These are phyloP conservation scores for Festucalex cinctus DNA, from an alignment of 2,113 vertebrate species.

Conservation along the genomic window DNA sequence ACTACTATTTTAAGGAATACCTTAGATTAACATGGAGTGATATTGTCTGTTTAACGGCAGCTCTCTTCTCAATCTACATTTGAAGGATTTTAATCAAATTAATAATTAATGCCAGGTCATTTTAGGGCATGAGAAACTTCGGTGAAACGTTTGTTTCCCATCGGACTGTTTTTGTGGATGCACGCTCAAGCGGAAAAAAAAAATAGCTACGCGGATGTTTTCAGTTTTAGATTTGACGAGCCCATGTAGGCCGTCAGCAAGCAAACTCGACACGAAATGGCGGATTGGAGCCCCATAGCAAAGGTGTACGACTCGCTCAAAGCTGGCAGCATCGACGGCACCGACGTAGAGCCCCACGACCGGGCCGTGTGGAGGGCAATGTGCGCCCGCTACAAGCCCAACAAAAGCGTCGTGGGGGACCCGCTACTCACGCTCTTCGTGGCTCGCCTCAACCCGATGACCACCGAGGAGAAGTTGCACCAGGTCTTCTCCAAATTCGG, in stretches of 20 bases:
- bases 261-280: conserved; percentile 63
- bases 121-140: conserved; percentile 18
- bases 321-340: conserved; percentile 95
- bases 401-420: conserved; percentile 85
- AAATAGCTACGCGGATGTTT: background rate
- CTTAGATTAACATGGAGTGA: no score
- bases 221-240: background rate
- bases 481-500: conserved; percentile 90
- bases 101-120: background rate
- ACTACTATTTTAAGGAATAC: no score
- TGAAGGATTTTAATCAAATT: no score
- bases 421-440: conserved; percentile 89
- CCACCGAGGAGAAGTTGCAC: conserved; percentile 85
- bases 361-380: conserved; percentile 90
- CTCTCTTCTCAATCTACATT: no score
- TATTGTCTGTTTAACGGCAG: no score
- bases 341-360: conserved; percentile 92
- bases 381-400: conserved; percentile 83
- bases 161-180: conserved; percentile 39
- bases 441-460: conserved; percentile 85
- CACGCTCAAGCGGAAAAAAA: background rate
- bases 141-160: conserved; percentile 3
- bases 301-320: conserved; percentile 90
- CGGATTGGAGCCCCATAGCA: conserved; percentile 88
- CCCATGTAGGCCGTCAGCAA: background rate